Evolutionary conservation across 2,797 vertebrate species (phyloP).

Genomic region (Petrocephalus sullivani): DNA sequence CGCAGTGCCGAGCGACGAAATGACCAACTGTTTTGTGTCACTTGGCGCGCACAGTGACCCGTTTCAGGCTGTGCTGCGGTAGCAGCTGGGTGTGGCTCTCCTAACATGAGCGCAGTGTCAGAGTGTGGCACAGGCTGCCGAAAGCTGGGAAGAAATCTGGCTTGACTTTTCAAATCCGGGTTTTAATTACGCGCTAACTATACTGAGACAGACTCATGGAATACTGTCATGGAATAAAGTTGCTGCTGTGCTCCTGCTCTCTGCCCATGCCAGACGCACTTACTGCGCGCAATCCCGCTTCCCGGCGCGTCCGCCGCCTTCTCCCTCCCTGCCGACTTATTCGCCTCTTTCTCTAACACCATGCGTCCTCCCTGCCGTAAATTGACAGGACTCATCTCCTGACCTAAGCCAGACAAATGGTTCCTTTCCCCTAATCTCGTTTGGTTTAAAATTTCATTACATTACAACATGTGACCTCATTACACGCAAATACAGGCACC

Average conservation of each 20-base stretch:
- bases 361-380: background rate
- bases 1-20: background rate
- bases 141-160: background rate
- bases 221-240: background rate
- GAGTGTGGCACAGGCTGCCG: background rate
- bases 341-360: background rate
- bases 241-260: background rate
- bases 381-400: slow-evolving; percentile 41
- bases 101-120: background rate
- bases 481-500: background rate
- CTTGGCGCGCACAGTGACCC: background rate
- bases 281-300: background rate
- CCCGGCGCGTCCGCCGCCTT: background rate
- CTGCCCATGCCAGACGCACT: background rate
- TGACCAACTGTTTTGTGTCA: background rate
- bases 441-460: slow-evolving; percentile 50
- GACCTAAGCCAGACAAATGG: slow-evolving; percentile 23
- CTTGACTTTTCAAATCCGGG: background rate
- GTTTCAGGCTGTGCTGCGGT: background rate
- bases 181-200: background rate
- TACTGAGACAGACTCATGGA: background rate
- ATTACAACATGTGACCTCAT: slow-evolving; percentile 42
- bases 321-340: background rate
- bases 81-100: background rate
- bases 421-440: slow-evolving; percentile 42